A percentile compares a stretch with the other conserved stretches of the same genome.
These are phyloP conservation scores for Poeciliopsis infans DNA, from an alignment of 2,797 vertebrate species.

Conservation along the genomic window DNA sequence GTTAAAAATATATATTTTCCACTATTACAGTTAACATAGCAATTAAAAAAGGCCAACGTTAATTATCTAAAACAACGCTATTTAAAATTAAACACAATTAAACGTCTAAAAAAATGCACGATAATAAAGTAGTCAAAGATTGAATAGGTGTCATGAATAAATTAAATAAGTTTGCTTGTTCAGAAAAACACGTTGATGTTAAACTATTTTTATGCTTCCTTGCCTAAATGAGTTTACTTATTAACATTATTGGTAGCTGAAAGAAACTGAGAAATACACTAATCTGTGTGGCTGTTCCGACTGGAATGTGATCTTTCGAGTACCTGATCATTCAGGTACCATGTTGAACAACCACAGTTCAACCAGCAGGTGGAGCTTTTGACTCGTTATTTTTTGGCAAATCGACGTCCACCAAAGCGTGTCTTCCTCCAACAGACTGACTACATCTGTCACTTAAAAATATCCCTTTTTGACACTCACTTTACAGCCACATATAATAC, in stretches of 20 bases:
- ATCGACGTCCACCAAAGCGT: slow-evolving; percentile 6
- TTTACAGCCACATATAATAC: slow-evolving; percentile 13
- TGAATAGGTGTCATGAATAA: not conserved
- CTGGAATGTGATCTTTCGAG: not conserved
- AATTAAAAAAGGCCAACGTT: not conserved
- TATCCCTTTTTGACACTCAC: slow-evolving; percentile 24
- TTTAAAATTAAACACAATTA: not conserved
- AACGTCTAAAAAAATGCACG: not conserved
- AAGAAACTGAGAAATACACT: not conserved
- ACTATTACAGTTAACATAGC: not conserved
- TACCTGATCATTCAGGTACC: not conserved
- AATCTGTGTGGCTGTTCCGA: not conserved
- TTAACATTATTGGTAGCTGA: slow-evolving; percentile 1
- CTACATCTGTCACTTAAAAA: slow-evolving; percentile 38
- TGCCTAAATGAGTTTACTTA: not conserved
- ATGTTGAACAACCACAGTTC: not conserved
- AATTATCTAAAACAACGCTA: not conserved
- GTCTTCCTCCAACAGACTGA: slow-evolving; percentile 54
- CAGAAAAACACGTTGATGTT: not conserved
- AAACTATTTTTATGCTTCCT: not conserved
- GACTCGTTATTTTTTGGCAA: slow-evolving; percentile 54
- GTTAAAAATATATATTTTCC: not conserved
- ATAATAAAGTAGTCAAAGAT: not conserved
- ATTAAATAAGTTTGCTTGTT: not conserved
- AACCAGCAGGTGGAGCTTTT: slow-evolving; percentile 76